These are phyloP conservation scores for Actenoides hombroni DNA, from an alignment of 2,113 vertebrate genomes.

Conservation along the genomic window DNA sequence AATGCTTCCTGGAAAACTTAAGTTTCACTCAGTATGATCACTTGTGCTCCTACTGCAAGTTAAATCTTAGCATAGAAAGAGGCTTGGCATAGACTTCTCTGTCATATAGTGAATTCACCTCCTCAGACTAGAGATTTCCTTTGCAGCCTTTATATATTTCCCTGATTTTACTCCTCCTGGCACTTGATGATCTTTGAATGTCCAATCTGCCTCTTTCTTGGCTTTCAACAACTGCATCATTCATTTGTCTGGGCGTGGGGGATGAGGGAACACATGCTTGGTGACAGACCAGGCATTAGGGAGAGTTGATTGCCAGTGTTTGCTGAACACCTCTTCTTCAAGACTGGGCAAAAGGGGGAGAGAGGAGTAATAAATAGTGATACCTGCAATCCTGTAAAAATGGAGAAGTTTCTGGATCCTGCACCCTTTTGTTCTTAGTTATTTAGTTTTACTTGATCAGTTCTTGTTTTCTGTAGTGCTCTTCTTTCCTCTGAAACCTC, in stretches of 20 bases:
- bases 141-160: neutral
- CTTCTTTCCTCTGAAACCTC: neutral
- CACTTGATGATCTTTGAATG: neutral
- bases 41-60: neutral
- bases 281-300: neutral
- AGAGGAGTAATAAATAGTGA: neutral
- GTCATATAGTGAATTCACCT: neutral
- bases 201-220: neutral
- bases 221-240: neutral
- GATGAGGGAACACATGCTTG: neutral
- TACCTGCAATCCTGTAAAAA: neutral
- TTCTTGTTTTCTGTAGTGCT: neutral
- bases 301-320: neutral
- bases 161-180: neutral
- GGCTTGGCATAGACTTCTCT: neutral
- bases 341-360: neutral
- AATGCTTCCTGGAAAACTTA: conserved; percentile 24
- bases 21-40: neutral
- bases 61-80: neutral
- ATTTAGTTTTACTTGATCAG: neutral
- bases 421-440: neutral
- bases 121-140: neutral
- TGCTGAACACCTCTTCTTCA: neutral
- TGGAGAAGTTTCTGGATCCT: neutral
- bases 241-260: neutral